Conservation (phyloP, 2,797 vertebrate species). For the Rhabdomys pumilio region DNA sequence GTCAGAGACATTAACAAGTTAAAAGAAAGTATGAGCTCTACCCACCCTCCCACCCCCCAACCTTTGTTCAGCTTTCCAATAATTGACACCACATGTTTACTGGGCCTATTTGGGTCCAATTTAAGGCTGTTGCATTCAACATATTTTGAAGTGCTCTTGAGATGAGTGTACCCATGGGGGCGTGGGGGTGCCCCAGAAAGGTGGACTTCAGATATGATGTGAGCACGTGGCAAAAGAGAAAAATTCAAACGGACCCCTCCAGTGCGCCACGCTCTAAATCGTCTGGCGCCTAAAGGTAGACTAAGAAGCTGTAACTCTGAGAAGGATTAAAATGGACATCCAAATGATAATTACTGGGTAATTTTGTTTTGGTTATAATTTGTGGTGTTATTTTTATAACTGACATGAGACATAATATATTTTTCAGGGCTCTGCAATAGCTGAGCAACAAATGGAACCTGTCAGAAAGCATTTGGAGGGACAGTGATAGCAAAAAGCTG, state of each 20-base stretch:
- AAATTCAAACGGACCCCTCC: conserved; percentile 82
- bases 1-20: conserved; percentile 97
- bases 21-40: conserved; percentile 92
- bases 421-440: conserved; percentile 83
- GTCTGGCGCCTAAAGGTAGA: conserved; percentile 82
- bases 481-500: conserved; percentile 77
- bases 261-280: conserved; percentile 59
- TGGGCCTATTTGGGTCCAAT: conserved; percentile 79
- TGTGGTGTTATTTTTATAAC: conserved; percentile 84
- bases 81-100: conserved; percentile 96
- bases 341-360: conserved; percentile 88
- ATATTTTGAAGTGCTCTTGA: conserved; percentile 81
- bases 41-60: conserved; percentile 90
- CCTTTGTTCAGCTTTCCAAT: conserved; percentile 91
- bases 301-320: conserved; percentile 84
- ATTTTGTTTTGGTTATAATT: conserved; percentile 89
- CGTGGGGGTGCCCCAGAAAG: conserved; percentile 54
- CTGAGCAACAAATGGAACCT: conserved; percentile 82
- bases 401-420: conserved; percentile 85
- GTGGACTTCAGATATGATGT: conserved; percentile 82
- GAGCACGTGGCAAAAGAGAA: conserved; percentile 75
- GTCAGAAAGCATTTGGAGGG: conserved; percentile 85
- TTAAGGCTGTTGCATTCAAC: conserved; percentile 83
- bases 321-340: conserved; percentile 86
- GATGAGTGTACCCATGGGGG: conserved; percentile 84